phyloP scores from a whole-genome alignment of 2,888 invertebrate species.

The Idaea dimidiata region DNA sequence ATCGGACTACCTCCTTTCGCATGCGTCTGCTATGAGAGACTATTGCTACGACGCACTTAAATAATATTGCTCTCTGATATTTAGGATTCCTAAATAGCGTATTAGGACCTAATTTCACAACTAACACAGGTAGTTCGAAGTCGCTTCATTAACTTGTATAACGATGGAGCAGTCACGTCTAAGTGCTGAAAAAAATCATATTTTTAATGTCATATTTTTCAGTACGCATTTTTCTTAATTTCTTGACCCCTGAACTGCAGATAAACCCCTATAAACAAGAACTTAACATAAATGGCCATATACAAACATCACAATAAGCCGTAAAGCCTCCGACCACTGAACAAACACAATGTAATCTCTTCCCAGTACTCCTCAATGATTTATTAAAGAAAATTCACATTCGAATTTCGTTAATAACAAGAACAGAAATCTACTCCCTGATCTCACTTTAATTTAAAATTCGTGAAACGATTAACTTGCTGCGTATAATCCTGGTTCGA shows the following conservation, averaged over 20 bases:
- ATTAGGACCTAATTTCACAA: too few relatives aligned
- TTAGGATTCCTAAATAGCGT: too few relatives aligned
- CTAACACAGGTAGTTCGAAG: too few relatives aligned
- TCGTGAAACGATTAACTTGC: slow-evolving; percentile 31
- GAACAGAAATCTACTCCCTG: slow-evolving; percentile 43
- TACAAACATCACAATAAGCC: slow-evolving; percentile 45
- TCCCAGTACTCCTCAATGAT: slow-evolving; percentile 52
- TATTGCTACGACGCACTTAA: too few relatives aligned
- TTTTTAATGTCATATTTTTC: too few relatives aligned
- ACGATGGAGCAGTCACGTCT: too few relatives aligned
- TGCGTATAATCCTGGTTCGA: neutral
- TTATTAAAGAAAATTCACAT: slow-evolving; percentile 56
- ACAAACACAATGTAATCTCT: slow-evolving; percentile 65
- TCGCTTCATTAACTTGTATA: too few relatives aligned
- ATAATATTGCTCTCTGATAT: too few relatives aligned
- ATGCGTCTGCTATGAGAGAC: too few relatives aligned
- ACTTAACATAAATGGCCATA: neutral
- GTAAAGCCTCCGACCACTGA: slow-evolving; percentile 47
- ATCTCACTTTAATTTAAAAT: slow-evolving; percentile 45
- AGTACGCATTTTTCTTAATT: too few relatives aligned
- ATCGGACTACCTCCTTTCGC: too few relatives aligned
- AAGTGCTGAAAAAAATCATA: too few relatives aligned
- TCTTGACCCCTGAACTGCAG: neutral
- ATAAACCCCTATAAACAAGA: neutral
- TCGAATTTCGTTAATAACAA: slow-evolving; percentile 51